Conservation (phyloP, 2,888 invertebrate genomes). For the Eupithecia tripunctaria region DNA sequence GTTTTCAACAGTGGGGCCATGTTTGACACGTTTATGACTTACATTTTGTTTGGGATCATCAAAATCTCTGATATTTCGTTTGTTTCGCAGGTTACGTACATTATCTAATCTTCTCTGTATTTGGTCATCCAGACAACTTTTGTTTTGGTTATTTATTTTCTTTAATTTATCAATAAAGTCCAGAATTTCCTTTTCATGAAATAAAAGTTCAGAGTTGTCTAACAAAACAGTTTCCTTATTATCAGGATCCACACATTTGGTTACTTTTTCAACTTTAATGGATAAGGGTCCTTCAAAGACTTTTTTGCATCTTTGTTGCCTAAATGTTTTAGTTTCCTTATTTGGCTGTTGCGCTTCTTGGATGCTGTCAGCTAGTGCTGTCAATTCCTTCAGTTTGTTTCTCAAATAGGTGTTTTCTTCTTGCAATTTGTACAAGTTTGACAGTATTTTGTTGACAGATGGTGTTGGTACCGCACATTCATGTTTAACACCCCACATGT, state of each 20-base stretch:
- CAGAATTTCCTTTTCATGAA: conserved; percentile 68
- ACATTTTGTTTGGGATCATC: conserved; percentile 12
- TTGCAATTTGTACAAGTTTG: conserved; percentile 79
- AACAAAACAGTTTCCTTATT: conserved; percentile 42
- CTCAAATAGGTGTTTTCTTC: conserved; percentile 79
- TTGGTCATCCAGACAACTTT: conserved; percentile 74
- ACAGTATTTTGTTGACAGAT: conserved; percentile 77
- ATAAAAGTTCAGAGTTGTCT: conserved; percentile 45
- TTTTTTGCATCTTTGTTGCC: conserved; percentile 72
- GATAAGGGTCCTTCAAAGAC: conserved; percentile 74
- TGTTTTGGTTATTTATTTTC: conserved; percentile 71
- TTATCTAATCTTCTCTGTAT: conserved; percentile 62
- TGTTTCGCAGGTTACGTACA: conserved; percentile 30
- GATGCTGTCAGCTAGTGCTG: conserved; percentile 55
- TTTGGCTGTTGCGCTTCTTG: conserved; percentile 57
- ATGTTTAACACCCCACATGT: conserved; percentile 80
- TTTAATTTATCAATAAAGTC: conserved; percentile 68
- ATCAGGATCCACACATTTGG: conserved; percentile 71
- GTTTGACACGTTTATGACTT: conserved; percentile 8
- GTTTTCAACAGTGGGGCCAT: conserved; percentile 16
- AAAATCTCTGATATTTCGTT: conserved; percentile 17
- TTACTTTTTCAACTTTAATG: conserved; percentile 60
- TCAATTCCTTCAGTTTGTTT: conserved; percentile 72
- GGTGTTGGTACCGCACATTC: conserved; percentile 70
- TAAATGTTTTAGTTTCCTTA: conserved; percentile 54